phyloP scores from a whole-genome alignment of 2,113 vertebrate species.

The Hyperopisus bebe region DNA sequence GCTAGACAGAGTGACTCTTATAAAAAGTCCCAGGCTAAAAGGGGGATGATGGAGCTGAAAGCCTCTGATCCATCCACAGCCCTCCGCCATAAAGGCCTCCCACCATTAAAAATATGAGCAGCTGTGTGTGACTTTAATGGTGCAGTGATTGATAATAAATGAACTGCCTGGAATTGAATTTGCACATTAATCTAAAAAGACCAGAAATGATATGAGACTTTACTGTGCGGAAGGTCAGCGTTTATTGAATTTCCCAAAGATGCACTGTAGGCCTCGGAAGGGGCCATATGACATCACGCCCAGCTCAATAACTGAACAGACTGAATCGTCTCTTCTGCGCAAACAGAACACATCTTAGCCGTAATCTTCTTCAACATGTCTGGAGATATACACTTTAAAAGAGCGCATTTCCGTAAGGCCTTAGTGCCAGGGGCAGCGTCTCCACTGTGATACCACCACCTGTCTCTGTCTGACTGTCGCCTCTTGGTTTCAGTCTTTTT shows the following conservation, averaged over 20 bases:
- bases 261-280: not conserved
- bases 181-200: not conserved
- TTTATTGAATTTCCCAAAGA: not conserved
- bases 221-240: not conserved
- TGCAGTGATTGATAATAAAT: not conserved
- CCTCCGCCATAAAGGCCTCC: not conserved
- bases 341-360: not conserved
- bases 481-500: not conserved
- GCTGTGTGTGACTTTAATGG: not conserved
- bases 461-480: not conserved
- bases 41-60: not conserved
- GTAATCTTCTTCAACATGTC: not conserved
- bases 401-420: not conserved
- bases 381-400: not conserved
- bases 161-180: not conserved
- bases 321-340: not conserved
- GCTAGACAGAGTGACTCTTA: constrained; percentile 18
- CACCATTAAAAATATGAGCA: not conserved
- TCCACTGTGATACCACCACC: not conserved
- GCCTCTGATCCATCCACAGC: not conserved
- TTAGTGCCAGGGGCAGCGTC: not conserved
- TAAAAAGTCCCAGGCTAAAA: constrained; percentile 28
- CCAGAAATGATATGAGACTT: not conserved
- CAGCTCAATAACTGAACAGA: not conserved
- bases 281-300: not conserved